Conservation (phyloP, 64 coral and sea anemone genomes). For the Pachyseris speciosa region DNA sequence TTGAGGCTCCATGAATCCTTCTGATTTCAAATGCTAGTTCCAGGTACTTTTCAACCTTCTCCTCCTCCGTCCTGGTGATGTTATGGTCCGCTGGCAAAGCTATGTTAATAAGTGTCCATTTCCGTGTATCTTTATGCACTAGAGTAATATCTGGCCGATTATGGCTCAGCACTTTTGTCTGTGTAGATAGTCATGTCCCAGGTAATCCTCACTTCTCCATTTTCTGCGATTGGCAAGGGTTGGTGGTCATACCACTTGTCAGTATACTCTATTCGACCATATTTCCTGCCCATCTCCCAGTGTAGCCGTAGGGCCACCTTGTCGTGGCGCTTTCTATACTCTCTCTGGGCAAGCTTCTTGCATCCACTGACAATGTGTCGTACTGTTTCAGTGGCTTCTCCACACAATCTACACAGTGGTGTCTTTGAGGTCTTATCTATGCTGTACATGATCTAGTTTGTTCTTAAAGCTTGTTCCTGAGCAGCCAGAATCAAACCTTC, state of each 20-base stretch:
- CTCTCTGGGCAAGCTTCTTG: constrained; percentile 31
- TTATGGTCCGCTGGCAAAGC: constrained; percentile 9
- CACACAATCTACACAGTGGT: constrained; percentile 54
- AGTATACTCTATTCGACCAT: neutral
- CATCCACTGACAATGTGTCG: constrained; percentile 32
- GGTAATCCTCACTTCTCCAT: neutral
- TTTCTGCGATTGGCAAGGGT: neutral
- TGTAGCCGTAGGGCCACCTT: neutral
- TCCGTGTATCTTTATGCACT: neutral
- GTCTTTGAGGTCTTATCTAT: neutral
- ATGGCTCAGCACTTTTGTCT: constrained; percentile 5
- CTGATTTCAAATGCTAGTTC: constrained; percentile 25
- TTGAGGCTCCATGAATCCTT: constrained; percentile 12
- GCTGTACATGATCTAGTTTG: constrained; percentile 3
- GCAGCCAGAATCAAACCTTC: constrained; percentile 24
- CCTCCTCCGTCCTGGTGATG: constrained; percentile 12
- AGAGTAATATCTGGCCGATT: constrained; percentile 15
- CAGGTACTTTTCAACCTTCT: constrained; percentile 22
- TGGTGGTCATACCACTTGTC: constrained; percentile 22
- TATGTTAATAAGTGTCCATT: neutral
- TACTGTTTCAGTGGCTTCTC: constrained; percentile 14
- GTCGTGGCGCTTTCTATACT: constrained; percentile 8
- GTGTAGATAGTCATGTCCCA: constrained; percentile 10
- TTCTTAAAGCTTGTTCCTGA: constrained; percentile 16
- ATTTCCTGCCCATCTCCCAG: constrained; percentile 10